Conservation (phyloP, 2,797 vertebrate genomes). For the Siniperca obscura region DNA sequence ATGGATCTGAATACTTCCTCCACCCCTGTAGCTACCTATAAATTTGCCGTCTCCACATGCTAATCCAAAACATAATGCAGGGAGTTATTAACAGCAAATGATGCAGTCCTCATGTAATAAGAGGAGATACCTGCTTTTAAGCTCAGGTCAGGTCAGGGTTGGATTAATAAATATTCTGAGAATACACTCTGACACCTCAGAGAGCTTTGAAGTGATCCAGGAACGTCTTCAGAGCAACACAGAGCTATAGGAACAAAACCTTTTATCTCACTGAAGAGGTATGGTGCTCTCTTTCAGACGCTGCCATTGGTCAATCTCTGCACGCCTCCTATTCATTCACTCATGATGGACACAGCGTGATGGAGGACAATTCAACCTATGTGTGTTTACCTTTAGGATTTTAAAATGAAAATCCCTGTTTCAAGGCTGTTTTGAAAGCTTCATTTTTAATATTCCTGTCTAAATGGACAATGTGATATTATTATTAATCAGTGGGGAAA, state of each 20-base stretch:
- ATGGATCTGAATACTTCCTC: neutral
- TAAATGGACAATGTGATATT: neutral
- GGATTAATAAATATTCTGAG: constrained; percentile 58
- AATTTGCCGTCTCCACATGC: neutral
- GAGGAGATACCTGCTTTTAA: constrained; percentile 29
- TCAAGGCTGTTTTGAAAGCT: neutral
- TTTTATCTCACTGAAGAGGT: constrained; percentile 54
- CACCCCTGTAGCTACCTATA: neutral
- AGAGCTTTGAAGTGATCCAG: constrained; percentile 56
- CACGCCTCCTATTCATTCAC: constrained; percentile 24
- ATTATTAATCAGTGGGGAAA: neutral
- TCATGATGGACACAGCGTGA: constrained; percentile 15
- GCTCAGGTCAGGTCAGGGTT: constrained; percentile 30
- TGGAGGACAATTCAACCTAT: neutral
- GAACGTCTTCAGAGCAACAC: constrained; percentile 14
- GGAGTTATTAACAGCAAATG: constrained; percentile 23
- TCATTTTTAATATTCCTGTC: neutral
- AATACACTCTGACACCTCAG: constrained; percentile 21
- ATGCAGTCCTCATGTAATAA: constrained; percentile 31
- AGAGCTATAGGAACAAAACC: constrained; percentile 23
- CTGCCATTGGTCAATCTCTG: constrained; percentile 36
- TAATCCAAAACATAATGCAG: constrained; percentile 14
- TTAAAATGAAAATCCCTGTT: neutral
- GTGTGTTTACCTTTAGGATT: neutral
- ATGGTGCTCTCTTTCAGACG: constrained; percentile 10